Evolutionary conservation across 2,113 vertebrate genomes (phyloP), one percentile per base, ranked within the genome.

Genomic region (Macroglossus sobrinus): DNA sequence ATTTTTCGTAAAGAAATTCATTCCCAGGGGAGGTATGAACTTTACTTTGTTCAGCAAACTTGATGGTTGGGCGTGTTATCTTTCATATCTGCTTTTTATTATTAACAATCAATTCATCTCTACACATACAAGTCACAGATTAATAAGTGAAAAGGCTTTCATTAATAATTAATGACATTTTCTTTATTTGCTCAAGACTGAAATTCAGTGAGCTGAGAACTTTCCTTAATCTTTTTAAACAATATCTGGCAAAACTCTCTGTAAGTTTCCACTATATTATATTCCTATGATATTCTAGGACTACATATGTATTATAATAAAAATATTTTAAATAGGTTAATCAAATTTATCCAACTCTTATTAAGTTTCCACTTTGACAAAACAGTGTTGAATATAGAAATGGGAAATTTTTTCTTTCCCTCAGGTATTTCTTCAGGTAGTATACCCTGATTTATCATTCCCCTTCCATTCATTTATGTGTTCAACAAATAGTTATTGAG

Each of bases 81-180:
- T 96, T 92, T 93, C 81, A 72, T 35, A 90, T 85, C 84, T n/a
- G 2, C 50, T 91, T 93, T 96, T 94, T 81, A 61, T 93, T 96
- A 93, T 93, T 85, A 97, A 82, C 55, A 90, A 84, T 33, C 24
- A 66, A 89, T 96, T 96, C 88, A 96, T 94, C 82, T 78, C 66
- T 78, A 81, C 38, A 81, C 66, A 88, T 81, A 92, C 38, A 89
- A 61, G 88, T 91, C 93, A 95, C 43, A 94, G 97, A 95, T 95
- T 97, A 95, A 82, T 96, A 97, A 95, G 45, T 95, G 88, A 92
- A 96, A 95, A 88, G 81, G 14, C 68, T 97, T 90, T 68, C 68
- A 84, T 97, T 97, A 98, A 97, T 97, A 97, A 97, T 96, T 96
- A 95, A 96, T 95, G 95, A 79, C 84, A 95, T 92, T 98, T 97